Evolutionary conservation across 2,888 invertebrate genomes (phyloP).

Genomic region (Plemyria rubiginata): DNA sequence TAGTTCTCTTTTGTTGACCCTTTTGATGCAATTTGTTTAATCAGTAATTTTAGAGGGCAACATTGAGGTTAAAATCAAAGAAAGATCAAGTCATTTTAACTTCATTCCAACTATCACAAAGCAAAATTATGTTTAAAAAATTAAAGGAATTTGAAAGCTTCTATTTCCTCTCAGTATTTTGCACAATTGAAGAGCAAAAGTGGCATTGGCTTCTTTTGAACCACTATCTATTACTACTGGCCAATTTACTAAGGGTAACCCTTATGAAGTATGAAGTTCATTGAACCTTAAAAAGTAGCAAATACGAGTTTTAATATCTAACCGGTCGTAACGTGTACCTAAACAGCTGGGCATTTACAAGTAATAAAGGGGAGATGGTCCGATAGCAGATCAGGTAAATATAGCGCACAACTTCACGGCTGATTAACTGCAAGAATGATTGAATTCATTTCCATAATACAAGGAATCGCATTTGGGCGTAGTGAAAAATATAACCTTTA

Average conservation of each 20-base stretch:
- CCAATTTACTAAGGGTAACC: background rate
- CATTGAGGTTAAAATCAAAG: no score
- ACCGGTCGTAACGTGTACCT: constrained; percentile 23
- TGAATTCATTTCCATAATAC: constrained; percentile 43
- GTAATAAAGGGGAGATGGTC: constrained; percentile 28
- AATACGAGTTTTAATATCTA: constrained; percentile 17
- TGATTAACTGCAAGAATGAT: constrained; percentile 44
- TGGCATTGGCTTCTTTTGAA: background rate
- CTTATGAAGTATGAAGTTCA: constrained; percentile 8
- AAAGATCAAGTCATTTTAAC: no score
- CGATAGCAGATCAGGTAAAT: constrained; percentile 35
- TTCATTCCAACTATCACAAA: no score
- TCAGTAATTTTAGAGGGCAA: no score
- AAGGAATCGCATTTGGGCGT: constrained; percentile 37
- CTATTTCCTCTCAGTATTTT: background rate
- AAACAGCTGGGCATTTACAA: constrained; percentile 29
- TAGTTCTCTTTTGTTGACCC: no score
- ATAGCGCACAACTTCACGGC: constrained; percentile 40
- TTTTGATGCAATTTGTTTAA: no score
- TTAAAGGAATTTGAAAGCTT: no score
- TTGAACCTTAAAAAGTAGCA: constrained; percentile 27
- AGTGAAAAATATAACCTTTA: constrained; percentile 5
- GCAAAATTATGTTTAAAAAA: no score
- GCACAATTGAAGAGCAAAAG: background rate
- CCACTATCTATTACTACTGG: background rate